Conservation (phyloP, 2,113 vertebrate genomes). For the Catharus minimus region DNA sequence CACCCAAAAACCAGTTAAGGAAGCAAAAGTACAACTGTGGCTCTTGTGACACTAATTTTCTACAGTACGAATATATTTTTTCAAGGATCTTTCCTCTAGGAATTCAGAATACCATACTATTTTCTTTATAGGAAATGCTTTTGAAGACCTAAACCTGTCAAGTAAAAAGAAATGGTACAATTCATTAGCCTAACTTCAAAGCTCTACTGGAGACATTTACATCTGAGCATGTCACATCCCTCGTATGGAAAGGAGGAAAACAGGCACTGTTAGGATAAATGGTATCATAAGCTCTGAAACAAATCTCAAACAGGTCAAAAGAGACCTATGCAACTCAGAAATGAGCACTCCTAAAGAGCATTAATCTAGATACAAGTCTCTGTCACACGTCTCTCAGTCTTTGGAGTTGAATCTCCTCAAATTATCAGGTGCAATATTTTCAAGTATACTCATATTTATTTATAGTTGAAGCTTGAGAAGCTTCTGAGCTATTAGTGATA, state of each 20-base stretch:
- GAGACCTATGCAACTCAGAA: neutral
- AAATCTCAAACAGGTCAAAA: neutral
- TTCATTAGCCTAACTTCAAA: slow-evolving; percentile 9
- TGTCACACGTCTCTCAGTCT: neutral
- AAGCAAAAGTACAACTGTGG: neutral
- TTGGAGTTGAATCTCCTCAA: neutral
- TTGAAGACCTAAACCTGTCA: neutral
- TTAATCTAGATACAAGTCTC: neutral
- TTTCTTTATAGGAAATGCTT: neutral
- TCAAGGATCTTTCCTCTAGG: neutral
- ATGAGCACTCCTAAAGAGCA: neutral
- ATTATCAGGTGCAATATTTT: neutral
- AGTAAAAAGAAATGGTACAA: neutral
- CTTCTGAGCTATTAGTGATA: neutral
- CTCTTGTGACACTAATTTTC: neutral
- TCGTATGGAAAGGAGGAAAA: neutral
- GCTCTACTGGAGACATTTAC: neutral
- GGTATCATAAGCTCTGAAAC: neutral
- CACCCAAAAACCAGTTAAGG: neutral
- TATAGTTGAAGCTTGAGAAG: neutral
- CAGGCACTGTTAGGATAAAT: neutral
- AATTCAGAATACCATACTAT: neutral
- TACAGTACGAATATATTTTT: neutral
- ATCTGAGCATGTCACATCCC: neutral
- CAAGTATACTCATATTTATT: neutral